These are phyloP conservation scores for Parapsyche elsis DNA, from an alignment of 1,140 invertebrate species.

Conservation along the genomic window DNA sequence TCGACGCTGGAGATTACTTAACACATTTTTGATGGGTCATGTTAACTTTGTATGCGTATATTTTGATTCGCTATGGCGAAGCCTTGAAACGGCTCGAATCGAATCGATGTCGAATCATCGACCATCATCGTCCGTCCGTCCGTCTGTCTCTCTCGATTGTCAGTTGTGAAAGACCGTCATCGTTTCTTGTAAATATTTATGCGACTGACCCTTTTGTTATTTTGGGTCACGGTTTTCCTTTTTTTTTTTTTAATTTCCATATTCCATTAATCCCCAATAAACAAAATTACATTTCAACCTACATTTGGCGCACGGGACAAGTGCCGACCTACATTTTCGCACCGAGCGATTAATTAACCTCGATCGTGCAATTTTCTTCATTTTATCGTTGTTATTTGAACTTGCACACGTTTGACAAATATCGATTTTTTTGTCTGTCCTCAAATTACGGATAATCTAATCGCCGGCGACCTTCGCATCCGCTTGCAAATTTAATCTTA, in stretches of 20 bases:
- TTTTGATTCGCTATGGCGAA: background rate
- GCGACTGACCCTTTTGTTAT: slow-evolving; percentile 24
- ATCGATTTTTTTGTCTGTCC: too few species aligned
- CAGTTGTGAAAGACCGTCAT: background rate
- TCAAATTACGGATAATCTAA: background rate
- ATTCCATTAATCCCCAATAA: slow-evolving; percentile 41
- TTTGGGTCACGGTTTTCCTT: slow-evolving; percentile 37
- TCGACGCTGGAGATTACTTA: too few species aligned
- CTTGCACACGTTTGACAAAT: too few species aligned
- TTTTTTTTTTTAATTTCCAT: slow-evolving; percentile 24
- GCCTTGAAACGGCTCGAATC: background rate
- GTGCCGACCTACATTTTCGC: slow-evolving; percentile 29
- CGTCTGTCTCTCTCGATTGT: too few species aligned
- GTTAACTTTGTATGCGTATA: background rate
- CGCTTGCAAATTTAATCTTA: slow-evolving; percentile 5
- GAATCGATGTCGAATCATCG: background rate
- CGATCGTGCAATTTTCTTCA: slow-evolving; percentile 27
- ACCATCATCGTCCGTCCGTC: background rate
- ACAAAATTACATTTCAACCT: slow-evolving; percentile 40
- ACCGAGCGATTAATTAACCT: slow-evolving; percentile 25
- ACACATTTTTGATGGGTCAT: too few species aligned
- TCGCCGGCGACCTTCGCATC: background rate
- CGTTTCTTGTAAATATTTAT: slow-evolving; percentile 23
- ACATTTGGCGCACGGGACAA: slow-evolving; percentile 33
- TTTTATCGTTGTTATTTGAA: background rate